Conservation (phyloP, 2,797 vertebrate species). For the Somateria mollissima region DNA sequence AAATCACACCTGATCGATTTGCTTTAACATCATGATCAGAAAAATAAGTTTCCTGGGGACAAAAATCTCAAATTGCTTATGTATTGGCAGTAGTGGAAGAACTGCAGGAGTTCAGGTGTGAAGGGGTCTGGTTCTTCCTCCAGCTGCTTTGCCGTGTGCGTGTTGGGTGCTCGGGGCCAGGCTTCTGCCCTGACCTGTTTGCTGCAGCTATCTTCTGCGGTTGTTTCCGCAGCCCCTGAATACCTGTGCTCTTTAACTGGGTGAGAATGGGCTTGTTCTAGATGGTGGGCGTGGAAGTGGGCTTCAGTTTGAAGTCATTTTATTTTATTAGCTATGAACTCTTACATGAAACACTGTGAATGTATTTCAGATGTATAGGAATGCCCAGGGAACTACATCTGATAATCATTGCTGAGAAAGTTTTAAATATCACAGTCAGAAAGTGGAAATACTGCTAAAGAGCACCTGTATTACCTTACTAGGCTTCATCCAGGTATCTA, state of each 20-base stretch:
- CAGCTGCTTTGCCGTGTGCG: accelerated
- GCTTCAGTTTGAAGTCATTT: not conserved
- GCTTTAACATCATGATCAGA: not conserved
- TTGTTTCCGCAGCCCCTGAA: not conserved
- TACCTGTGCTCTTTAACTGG: not conserved
- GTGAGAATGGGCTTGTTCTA: not conserved
- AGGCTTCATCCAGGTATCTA: not conserved
- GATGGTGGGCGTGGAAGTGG: not conserved
- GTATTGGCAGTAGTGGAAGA: not conserved
- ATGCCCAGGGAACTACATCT: not conserved
- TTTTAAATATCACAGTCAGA: too few relatives aligned
- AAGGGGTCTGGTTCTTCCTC: not conserved
- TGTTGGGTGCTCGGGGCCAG: too few relatives aligned
- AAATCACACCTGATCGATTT: not conserved
- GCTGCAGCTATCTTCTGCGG: not conserved
- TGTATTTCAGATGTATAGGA: not conserved
- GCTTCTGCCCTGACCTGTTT: not conserved
- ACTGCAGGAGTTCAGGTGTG: slow-evolving; percentile 8
- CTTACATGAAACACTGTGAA: not conserved
- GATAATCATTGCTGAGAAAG: not conserved
- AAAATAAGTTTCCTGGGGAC: not conserved
- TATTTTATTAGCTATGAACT: not conserved
- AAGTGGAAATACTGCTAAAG: not conserved
- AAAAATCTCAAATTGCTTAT: not conserved
- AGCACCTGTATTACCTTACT: slow-evolving; percentile 6